Percentiles rank a stretch among this genome's conserved stretches.
phyloP scores from a whole-genome alignment of 2,113 vertebrate species.

The Microcebus lehilahytsara region DNA sequence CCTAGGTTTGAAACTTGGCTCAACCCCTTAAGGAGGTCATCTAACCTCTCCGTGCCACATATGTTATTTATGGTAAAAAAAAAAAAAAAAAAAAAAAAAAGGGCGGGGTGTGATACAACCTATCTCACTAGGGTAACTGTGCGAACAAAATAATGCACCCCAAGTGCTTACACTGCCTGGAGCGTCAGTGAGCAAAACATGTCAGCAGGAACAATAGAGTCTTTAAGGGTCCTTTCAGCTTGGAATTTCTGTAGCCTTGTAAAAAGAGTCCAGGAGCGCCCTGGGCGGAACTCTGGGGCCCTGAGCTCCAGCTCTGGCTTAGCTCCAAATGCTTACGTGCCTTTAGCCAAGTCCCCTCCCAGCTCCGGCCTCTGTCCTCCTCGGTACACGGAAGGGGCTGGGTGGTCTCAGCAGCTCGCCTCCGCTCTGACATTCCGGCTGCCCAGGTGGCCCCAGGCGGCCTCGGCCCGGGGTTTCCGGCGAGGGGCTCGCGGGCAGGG shows the following conservation, averaged over 20 bases:
- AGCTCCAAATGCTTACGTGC: background rate
- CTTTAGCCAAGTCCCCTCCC: background rate
- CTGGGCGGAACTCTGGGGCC: background rate
- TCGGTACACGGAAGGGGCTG: background rate
- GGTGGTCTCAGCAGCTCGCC: background rate
- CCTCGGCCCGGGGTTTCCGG: background rate
- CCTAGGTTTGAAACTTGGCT: background rate
- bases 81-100: too few species aligned
- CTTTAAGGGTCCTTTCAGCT: background rate
- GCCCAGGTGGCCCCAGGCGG: background rate
- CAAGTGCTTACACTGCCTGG: background rate
- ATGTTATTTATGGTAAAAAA: background rate
- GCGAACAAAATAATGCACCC: background rate
- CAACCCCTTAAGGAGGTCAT: background rate
- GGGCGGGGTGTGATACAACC: background rate
- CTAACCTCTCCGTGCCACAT: background rate
- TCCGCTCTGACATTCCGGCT: background rate
- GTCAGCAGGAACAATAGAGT: background rate
- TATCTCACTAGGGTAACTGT: background rate
- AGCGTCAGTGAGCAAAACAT: background rate
- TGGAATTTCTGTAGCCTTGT: background rate
- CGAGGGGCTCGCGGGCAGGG: accelerated
- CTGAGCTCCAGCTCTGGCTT: background rate
- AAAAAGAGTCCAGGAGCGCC: background rate
- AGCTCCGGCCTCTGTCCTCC: background rate